Evolutionary conservation across 1,140 invertebrate species (phyloP).

Genomic region (Drosophila cardini): DNA sequence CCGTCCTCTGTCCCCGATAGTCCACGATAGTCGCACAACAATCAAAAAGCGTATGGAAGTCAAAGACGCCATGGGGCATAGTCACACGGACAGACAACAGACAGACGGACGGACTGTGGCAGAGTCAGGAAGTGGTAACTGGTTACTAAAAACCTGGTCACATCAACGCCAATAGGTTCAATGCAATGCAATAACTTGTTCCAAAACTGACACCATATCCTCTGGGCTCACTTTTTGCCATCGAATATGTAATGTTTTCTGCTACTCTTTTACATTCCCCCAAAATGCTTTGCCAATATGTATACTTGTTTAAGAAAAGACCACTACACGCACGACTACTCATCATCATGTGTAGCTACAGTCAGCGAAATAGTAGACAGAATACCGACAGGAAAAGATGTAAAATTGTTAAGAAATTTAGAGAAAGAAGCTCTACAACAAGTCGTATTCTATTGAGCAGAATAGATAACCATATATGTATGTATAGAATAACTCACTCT

Average conservation of each 20-base stretch:
- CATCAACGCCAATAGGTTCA: constrained; percentile 27
- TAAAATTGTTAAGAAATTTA: too few relatives aligned
- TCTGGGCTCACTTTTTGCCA: constrained; percentile 59
- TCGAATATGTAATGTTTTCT: constrained; percentile 32
- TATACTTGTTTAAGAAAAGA: constrained; percentile 26
- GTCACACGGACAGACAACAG: constrained; percentile 23
- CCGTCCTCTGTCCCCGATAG: not conserved
- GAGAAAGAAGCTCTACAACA: too few relatives aligned
- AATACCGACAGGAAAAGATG: not conserved
- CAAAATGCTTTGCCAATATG: not conserved
- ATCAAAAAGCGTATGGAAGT: constrained; percentile 72
- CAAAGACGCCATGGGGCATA: constrained; percentile 69
- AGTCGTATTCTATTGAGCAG: too few relatives aligned
- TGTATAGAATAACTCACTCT: too few relatives aligned
- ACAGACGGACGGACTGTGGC: constrained; percentile 13
- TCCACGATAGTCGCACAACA: constrained; percentile 64
- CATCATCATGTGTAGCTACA: constrained; percentile 54
- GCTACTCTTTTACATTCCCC: constrained; percentile 4
- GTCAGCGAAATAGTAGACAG: constrained; percentile 23
- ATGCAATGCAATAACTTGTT: constrained; percentile 70
- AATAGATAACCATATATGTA: too few relatives aligned
- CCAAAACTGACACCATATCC: constrained; percentile 69
- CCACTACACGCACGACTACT: constrained; percentile 43
- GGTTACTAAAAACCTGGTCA: constrained; percentile 7
- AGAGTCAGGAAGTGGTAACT: constrained; percentile 11